Base-by-base conservation (phyloP, 2,113 vertebrate genomes). In the Hemichromis elongatus region DNA sequence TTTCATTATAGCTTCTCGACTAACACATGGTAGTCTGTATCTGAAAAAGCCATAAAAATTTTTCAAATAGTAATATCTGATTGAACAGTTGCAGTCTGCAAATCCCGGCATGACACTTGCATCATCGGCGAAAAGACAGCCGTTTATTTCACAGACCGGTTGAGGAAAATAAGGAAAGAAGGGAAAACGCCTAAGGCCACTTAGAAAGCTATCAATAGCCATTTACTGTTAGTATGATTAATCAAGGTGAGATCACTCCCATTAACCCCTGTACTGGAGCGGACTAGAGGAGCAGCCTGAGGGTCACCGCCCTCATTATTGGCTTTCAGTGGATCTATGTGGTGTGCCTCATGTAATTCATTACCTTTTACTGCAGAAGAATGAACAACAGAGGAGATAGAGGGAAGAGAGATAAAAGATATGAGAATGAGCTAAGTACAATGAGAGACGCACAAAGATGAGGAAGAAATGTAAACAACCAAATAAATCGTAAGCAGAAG, bases 201-300 rank as follows among this genome's bases (percentile, higher is more conserved):
- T n/a, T 35, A 85, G 63, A 24, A 54, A 82, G 26, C 75, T 66
- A 68, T 94, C 90, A 86, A 92, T 88, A 89, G 77, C 28, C 82
- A 89, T 92, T 94, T 93, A 92, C 80, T 61, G 86, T 37, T 86
- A 28, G 61, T 73, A n/a, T 90, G 73, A 89, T 87, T 83, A 89
- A 93, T 89, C 52, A 89, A 73, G 77, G 33, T 83, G 83, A 47
- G 83, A 87, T 90, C 54, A 59, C 40, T 82, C 30, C 73, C 63
- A 84, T 92, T 90, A 81, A 90, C 81, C 37, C 30, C 30, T 45
- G 81, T 61, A 87, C 18, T 10, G n/a, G 68, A 85, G 84, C 75
- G 21, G 81, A 30, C 18, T n/a, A 4, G 8, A 63, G 37, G 86
- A 55, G 63, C 24, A 5, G 83, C 81, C 68, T 52, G 57, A 73